Evolutionary conservation across 64 coral and sea anemone genomes (phyloP), one percentile per base, ranked within the genome.

Genomic region (Stichodactyla helianthus): DNA sequence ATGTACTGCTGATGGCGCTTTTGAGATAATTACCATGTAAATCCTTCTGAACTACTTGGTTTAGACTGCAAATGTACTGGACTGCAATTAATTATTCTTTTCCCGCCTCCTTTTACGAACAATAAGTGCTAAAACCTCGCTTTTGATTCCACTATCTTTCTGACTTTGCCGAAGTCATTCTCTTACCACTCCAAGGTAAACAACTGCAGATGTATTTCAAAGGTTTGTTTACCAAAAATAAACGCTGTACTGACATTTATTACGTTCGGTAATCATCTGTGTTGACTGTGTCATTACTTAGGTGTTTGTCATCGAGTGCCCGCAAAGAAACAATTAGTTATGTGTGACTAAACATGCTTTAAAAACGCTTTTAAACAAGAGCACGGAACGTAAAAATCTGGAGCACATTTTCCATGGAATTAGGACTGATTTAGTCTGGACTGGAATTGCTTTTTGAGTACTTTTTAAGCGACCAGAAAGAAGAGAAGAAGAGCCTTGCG

Each of bases 341-440:
- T 65, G 20, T 65, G 62, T 65, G 62, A 65, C 62, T 65, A 65
- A 65, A 65, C 62, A 65, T n/a, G 19, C 18, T 65, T n/a, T 0
- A 65, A n/a, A 65, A 65, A n/a, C 62, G 19, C 62, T 65, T 65
- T 65, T n/a, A 65, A 65, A 65, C 62, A 65, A 65, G 62, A 65
- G 22, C 18, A 65, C 19, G 22, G 5, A 8, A 22, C 2, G 20
- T 22, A n/a, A 18, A 65, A 65, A 5, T 65, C 62, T 15, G 22
- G 62, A 22, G 62, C 62, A n/a, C 9, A 9, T n/a, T 65, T 65
- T 65, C 62, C 62, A 65, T 7, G 20, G 35, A 2, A 44, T 44
- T 1, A 44, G 35, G 35, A 44, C 35, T 9, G 62, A n/a, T 65
- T 65, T n/a, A 7, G 18, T 65, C 22, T 65, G 62, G 62, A 17